These are phyloP conservation scores for Microplitis demolitor DNA, from an alignment of 1,140 invertebrate genomes.

Conservation along the genomic window DNA sequence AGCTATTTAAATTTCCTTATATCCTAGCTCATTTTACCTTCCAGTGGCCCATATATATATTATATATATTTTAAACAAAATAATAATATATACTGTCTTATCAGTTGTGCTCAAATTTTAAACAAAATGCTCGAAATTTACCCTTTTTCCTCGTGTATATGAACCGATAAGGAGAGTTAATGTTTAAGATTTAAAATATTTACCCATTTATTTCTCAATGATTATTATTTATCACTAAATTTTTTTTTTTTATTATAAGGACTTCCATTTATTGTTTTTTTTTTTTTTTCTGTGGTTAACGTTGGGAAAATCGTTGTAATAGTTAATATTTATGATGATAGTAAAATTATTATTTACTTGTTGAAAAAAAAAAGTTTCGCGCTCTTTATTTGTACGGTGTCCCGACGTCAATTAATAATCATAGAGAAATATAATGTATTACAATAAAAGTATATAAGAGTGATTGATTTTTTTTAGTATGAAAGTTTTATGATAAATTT, in stretches of 20 bases:
- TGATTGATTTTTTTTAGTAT: no score
- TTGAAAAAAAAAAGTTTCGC: background rate
- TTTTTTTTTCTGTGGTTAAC: background rate
- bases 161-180: background rate
- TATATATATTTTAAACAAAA: no score
- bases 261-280: constrained; percentile 4
- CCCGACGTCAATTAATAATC: background rate
- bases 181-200: background rate
- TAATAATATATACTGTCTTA: constrained; percentile 18
- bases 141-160: background rate
- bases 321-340: background rate
- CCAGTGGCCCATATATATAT: background rate
- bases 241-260: background rate
- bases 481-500: background rate
- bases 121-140: constrained; percentile 1
- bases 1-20: no score
- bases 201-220: no score
- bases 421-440: no score
- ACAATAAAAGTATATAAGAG: no score
- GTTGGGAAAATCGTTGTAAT: background rate
- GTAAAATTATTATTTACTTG: constrained; percentile 7
- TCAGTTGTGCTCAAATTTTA: constrained; percentile 31
- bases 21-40: background rate
- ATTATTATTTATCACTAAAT: background rate
- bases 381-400: background rate